Conservation (phyloP, 1,140 invertebrate genomes). For the Drosophila persimilis region DNA sequence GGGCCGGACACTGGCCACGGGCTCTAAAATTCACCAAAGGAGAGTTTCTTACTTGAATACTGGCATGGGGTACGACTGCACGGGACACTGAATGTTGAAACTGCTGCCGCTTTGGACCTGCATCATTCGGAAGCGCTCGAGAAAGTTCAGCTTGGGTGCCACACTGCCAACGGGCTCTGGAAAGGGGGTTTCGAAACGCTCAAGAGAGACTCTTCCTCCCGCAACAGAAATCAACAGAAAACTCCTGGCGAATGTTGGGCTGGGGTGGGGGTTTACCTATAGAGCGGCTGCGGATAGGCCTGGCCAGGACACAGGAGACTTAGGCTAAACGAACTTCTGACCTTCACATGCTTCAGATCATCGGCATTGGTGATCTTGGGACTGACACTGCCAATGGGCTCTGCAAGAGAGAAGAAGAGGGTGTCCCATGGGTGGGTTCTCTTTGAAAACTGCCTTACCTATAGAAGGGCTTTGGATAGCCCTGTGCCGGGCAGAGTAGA, state of each 20-base stretch:
- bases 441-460: slow-evolving; percentile 83
- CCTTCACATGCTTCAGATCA: slow-evolving; percentile 79
- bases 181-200: slow-evolving; percentile 8
- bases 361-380: slow-evolving; percentile 86
- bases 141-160: slow-evolving; percentile 84
- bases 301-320: slow-evolving; percentile 89
- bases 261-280: slow-evolving; percentile 83
- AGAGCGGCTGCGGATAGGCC: slow-evolving; percentile 87
- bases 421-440: no score
- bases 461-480: slow-evolving; percentile 86
- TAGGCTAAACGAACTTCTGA: slow-evolving; percentile 79
- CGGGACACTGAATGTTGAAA: slow-evolving; percentile 87
- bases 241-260: slow-evolving; percentile 38
- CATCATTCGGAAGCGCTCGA: slow-evolving; percentile 82
- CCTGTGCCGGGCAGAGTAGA: slow-evolving; percentile 87
- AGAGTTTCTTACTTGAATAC: slow-evolving; percentile 84
- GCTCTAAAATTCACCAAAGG: slow-evolving; percentile 85
- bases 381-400: slow-evolving; percentile 84
- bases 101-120: slow-evolving; percentile 70
- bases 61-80: slow-evolving; percentile 88
- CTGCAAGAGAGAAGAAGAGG: slow-evolving; percentile 44
- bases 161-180: slow-evolving; percentile 83
- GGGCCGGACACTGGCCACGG: slow-evolving; percentile 89
- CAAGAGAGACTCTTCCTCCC: neutral
- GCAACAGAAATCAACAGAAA: neutral